Conservation (phyloP, 1,140 invertebrate genomes). For the Argopecten irradians region DNA sequence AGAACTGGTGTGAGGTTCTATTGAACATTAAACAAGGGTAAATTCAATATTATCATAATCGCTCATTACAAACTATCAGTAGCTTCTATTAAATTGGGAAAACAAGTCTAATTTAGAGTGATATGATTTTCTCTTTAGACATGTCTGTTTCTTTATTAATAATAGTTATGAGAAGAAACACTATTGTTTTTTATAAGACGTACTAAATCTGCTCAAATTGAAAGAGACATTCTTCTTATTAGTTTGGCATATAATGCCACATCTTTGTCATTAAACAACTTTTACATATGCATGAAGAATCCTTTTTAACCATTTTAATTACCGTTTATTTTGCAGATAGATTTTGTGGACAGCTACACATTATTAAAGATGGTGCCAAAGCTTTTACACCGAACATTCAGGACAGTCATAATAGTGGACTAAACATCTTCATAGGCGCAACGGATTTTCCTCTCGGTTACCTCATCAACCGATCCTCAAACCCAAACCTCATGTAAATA, state of each 20-base stretch:
- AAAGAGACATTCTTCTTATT: too few species aligned
- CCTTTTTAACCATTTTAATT: not conserved
- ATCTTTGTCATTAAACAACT: not conserved
- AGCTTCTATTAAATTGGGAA: not conserved
- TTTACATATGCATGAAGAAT: not conserved
- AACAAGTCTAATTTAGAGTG: not conserved
- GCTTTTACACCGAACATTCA: slow-evolving; percentile 82
- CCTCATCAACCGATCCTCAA: slow-evolving; percentile 90
- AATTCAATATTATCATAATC: not conserved
- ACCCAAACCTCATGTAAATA: slow-evolving; percentile 86
- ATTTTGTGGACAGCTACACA: slow-evolving; percentile 79
- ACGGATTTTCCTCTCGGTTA: slow-evolving; percentile 88
- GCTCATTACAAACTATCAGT: not conserved
- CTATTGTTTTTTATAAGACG: too few species aligned
- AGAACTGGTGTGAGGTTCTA: slow-evolving; percentile 63
- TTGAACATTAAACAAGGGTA: not conserved
- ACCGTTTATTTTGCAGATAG: slow-evolving; percentile 48
- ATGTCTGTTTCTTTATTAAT: not conserved
- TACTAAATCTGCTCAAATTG: too few species aligned
- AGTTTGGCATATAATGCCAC: not conserved
- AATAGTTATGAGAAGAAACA: too few species aligned
- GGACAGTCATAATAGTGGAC: slow-evolving; percentile 83
- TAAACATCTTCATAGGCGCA: slow-evolving; percentile 85
- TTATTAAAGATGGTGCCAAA: slow-evolving; percentile 87
- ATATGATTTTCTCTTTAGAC: not conserved